Conservation (phyloP, 2,113 vertebrate species). For the Triplophysa tibetana region DNA sequence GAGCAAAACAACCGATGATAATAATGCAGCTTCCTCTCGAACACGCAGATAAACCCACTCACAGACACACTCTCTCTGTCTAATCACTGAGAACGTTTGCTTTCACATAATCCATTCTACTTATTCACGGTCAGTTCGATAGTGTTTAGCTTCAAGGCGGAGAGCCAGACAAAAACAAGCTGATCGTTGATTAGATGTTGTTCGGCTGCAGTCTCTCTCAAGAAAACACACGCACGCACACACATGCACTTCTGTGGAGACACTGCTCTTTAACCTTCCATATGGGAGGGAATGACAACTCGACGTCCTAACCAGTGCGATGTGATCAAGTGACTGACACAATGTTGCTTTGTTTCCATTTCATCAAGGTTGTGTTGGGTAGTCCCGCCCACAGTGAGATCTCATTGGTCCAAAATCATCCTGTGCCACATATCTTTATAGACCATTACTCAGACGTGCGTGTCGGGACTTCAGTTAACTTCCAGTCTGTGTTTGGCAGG, state of each 20-base stretch:
- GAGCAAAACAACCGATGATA: conserved; percentile 1
- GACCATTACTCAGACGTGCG: too few species aligned
- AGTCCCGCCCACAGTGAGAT: too few species aligned
- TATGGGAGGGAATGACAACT: not conserved
- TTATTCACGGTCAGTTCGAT: conserved; percentile 2
- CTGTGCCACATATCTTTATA: too few species aligned
- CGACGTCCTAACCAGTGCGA: too few species aligned
- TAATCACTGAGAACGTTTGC: conserved; percentile 2
- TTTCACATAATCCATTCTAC: conserved; percentile 15
- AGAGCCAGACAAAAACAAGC: conserved; percentile 19
- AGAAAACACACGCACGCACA: not conserved
- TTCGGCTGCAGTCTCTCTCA: conserved; percentile 4
- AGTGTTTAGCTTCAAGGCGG: conserved; percentile 23
- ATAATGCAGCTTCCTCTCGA: not conserved
- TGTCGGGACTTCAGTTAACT: too few species aligned
- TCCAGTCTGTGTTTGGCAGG: too few species aligned
- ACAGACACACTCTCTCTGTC: not conserved
- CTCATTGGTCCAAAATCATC: too few species aligned
- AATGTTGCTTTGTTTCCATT: too few species aligned
- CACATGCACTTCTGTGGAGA: not conserved
- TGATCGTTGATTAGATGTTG: conserved; percentile 27
- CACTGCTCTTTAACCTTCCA: not conserved
- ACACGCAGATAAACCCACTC: not conserved
- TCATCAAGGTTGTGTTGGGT: too few species aligned
- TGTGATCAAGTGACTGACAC: too few species aligned